Conservation (phyloP, 92 coral and sea anemone genomes). For the Plumapathes pennacea region DNA sequence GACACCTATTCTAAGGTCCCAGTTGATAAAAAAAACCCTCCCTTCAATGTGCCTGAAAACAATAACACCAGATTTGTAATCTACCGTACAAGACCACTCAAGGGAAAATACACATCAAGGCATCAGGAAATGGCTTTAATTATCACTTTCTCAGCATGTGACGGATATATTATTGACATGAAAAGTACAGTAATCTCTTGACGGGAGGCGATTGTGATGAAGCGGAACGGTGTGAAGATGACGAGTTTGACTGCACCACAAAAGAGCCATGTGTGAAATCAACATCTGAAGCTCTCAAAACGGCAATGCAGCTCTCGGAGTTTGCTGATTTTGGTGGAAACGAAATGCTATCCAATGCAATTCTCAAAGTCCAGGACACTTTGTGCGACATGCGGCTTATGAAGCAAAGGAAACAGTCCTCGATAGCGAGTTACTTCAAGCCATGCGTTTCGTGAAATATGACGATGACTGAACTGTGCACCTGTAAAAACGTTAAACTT, state of each 20-base stretch:
- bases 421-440: constrained; percentile 11
- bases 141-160: too few relatives aligned
- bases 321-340: constrained; percentile 46
- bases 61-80: constrained; percentile 18
- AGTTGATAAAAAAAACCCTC: constrained; percentile 13
- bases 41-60: constrained; percentile 17
- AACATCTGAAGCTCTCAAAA: constrained; percentile 33
- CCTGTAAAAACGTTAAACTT: too few relatives aligned
- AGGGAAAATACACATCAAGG: neutral
- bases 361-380: constrained; percentile 26
- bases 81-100: constrained; percentile 5
- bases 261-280: constrained; percentile 35
- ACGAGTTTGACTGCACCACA: constrained; percentile 28
- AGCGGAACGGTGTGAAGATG: constrained; percentile 19
- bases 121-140: constrained; percentile 20
- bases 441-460: constrained; percentile 21
- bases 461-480: too few relatives aligned
- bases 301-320: constrained; percentile 38
- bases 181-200: too few relatives aligned
- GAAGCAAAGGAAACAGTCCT: constrained; percentile 22
- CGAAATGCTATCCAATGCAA: constrained; percentile 28
- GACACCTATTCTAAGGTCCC: constrained; percentile 27
- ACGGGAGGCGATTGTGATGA: constrained; percentile 5
- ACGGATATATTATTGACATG: too few relatives aligned
- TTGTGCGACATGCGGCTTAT: constrained; percentile 15